phyloP scores from a whole-genome alignment of 2,113 vertebrate genomes.

The Carassius auratus region DNA sequence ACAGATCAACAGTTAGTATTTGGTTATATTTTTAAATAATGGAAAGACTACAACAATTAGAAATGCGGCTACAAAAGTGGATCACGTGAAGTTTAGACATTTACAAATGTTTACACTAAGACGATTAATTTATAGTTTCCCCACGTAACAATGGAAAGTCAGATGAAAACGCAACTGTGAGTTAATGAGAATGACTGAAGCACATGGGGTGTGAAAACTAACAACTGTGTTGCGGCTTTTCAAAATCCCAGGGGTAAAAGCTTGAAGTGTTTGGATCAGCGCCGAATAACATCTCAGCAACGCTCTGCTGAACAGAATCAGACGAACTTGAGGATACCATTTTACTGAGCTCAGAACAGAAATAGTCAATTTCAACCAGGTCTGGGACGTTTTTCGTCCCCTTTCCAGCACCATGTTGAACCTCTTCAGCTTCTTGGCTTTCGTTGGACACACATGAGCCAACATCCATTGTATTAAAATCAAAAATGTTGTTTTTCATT shows the following conservation, averaged over 20 bases:
- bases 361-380: constrained; percentile 53
- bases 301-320: constrained; percentile 56
- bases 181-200: not conserved
- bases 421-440: constrained; percentile 4
- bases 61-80: not conserved
- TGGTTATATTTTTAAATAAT: not conserved
- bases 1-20: constrained; percentile 44
- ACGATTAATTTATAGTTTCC: not conserved
- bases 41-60: not conserved
- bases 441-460: constrained; percentile 14
- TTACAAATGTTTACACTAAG: not conserved
- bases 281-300: constrained; percentile 59
- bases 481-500: constrained; percentile 38
- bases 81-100: not conserved
- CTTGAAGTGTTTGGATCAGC: constrained; percentile 51
- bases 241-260: constrained; percentile 61
- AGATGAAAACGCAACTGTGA: constrained; percentile 1
- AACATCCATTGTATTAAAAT: constrained; percentile 24
- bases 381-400: constrained; percentile 33
- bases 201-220: constrained; percentile 32
- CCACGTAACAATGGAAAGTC: not conserved
- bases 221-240: constrained; percentile 47
- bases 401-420: constrained; percentile 18
- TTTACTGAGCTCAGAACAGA: constrained; percentile 60
- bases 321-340: constrained; percentile 57